Evolutionary conservation across 2,113 vertebrate genomes (phyloP).

Genomic region (Callospermophilus lateralis): DNA sequence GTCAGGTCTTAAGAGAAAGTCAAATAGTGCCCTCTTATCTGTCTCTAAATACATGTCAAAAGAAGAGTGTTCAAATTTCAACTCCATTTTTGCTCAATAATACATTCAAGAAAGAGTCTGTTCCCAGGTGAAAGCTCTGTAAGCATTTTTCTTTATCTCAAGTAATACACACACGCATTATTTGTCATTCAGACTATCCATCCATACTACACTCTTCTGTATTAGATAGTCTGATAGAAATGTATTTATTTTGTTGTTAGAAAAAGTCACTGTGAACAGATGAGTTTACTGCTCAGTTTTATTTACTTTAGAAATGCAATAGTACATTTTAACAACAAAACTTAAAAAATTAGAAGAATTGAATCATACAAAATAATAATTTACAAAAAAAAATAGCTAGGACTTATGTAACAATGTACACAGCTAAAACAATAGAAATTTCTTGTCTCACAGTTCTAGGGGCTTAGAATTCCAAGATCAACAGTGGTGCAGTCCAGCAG

Average conservation of each 20-base stretch:
- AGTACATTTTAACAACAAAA: neutral
- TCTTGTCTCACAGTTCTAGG: neutral
- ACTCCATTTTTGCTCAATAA: neutral
- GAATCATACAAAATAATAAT: neutral
- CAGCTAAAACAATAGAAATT: neutral
- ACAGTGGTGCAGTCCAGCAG: neutral
- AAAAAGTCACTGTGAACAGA: neutral
- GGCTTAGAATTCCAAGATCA: neutral
- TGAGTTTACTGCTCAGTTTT: neutral
- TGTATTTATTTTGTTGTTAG: neutral
- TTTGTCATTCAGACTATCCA: neutral
- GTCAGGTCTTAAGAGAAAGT: neutral
- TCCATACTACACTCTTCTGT: neutral
- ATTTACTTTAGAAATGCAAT: neutral
- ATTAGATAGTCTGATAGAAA: neutral
- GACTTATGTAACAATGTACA: neutral
- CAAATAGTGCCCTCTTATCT: slow-evolving; percentile 14
- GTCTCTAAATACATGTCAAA: slow-evolving; percentile 31
- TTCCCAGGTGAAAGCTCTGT: neutral
- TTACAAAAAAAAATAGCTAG: no score
- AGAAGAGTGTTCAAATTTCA: neutral
- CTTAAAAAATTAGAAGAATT: neutral
- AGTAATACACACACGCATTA: neutral
- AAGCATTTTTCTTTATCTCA: neutral
- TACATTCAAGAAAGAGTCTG: neutral